These are phyloP conservation scores for Paguma larvata DNA, from an alignment of 2,797 vertebrate species.

Conservation along the genomic window DNA sequence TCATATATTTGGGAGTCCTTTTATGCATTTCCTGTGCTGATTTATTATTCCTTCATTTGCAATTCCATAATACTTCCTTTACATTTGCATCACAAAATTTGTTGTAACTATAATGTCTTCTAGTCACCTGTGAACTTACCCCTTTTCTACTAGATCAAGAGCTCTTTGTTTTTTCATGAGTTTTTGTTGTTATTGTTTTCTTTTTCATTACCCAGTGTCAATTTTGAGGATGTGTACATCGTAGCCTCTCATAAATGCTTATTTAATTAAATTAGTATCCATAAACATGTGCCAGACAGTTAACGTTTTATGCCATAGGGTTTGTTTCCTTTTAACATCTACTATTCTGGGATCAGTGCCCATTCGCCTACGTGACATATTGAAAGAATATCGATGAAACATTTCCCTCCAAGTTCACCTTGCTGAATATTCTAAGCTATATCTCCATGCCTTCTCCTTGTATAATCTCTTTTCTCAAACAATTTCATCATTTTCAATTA, in stretches of 20 bases:
- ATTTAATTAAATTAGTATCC: neutral
- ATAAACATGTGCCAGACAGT: neutral
- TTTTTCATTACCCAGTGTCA: neutral
- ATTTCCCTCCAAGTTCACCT: neutral
- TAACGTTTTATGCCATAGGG: neutral
- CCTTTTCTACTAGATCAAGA: neutral
- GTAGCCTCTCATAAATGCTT: neutral
- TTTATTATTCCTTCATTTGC: neutral
- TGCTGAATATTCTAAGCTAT: neutral
- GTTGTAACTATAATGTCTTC: neutral
- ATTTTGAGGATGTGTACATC: neutral
- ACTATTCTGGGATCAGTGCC: neutral
- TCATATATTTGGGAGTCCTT: neutral
- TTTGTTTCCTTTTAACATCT: conserved; percentile 4
- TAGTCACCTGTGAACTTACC: neutral
- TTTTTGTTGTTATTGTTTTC: neutral
- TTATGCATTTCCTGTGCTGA: neutral
- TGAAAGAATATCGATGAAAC: neutral
- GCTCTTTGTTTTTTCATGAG: neutral
- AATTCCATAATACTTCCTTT: neutral
- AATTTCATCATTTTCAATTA: neutral
- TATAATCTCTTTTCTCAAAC: neutral
- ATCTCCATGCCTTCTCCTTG: neutral
- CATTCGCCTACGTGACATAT: neutral
- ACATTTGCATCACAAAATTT: neutral